These are phyloP conservation scores for Drosophila virilis DNA, from an alignment of 1,140 invertebrate species.

Conservation along the genomic window DNA sequence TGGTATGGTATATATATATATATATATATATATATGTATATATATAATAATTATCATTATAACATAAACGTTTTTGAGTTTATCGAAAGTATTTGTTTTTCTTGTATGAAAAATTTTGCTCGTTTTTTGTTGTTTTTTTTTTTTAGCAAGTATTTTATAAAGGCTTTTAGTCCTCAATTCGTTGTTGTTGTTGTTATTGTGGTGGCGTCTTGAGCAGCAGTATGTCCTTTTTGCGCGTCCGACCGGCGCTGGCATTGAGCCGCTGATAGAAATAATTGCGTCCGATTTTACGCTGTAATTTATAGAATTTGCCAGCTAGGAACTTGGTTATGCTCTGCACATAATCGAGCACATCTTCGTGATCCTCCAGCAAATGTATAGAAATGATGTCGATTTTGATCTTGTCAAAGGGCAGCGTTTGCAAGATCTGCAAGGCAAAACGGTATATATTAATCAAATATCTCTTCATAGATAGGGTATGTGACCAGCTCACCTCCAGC, in stretches of 20 bases:
- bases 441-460: not conserved
- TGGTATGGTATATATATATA: constrained; percentile 9
- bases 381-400: constrained; percentile 85
- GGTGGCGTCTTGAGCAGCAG: constrained; percentile 77
- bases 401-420: constrained; percentile 85
- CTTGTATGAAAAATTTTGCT: constrained; percentile 21
- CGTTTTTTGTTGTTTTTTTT: not conserved
- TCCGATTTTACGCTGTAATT: constrained; percentile 77
- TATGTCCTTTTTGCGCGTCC: constrained; percentile 83
- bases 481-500: constrained; percentile 81
- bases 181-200: constrained; percentile 46
- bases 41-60: constrained; percentile 74
- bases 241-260: constrained; percentile 68
- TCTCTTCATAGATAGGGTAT: not conserved
- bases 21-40: constrained; percentile 25
- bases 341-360: constrained; percentile 74
- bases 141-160: constrained; percentile 27
- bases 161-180: constrained; percentile 17
- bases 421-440: constrained; percentile 82
- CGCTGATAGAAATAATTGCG: constrained; percentile 83
- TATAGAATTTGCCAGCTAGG: constrained; percentile 79
- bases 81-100: constrained; percentile 19
- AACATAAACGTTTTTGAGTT: constrained; percentile 70
- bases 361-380: constrained; percentile 82
- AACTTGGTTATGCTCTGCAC: constrained; percentile 81